Conservation (phyloP, 2,113 vertebrate genomes). For the Corapipo altera region DNA sequence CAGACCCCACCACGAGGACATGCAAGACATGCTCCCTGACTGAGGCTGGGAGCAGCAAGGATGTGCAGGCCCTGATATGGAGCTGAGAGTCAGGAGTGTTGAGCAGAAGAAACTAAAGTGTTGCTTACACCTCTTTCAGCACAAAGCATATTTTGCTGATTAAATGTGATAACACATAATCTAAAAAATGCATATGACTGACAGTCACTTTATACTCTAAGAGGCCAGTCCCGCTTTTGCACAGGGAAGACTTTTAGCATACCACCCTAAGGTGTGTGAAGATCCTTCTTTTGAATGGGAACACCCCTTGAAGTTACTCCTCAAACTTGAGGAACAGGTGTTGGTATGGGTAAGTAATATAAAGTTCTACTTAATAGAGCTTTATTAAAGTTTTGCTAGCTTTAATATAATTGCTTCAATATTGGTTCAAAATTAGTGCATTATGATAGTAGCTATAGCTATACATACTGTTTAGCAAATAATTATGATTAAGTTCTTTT, state of each 20-base stretch:
- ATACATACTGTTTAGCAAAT: neutral
- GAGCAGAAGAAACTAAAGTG: neutral
- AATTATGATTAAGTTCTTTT: neutral
- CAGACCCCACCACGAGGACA: neutral
- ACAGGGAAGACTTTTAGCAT: neutral
- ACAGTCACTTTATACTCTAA: neutral
- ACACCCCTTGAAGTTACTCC: neutral
- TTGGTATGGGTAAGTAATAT: neutral
- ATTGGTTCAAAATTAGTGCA: neutral
- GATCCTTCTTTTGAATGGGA: neutral
- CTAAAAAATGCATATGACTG: neutral
- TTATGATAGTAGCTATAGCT: neutral
- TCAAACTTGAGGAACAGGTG: neutral
- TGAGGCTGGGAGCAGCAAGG: neutral
- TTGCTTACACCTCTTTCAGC: neutral
- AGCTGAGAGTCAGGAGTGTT: neutral
- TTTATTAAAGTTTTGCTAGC: neutral
- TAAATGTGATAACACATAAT: neutral
- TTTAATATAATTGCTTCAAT: neutral
- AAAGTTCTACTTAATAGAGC: neutral
- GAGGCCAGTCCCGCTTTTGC: neutral
- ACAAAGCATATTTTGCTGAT: neutral
- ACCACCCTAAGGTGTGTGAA: neutral
- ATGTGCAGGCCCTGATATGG: rapidly evolving
- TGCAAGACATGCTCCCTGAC: neutral